Conservation (phyloP, 2,888 invertebrate genomes). For the Xylota segnis region DNA sequence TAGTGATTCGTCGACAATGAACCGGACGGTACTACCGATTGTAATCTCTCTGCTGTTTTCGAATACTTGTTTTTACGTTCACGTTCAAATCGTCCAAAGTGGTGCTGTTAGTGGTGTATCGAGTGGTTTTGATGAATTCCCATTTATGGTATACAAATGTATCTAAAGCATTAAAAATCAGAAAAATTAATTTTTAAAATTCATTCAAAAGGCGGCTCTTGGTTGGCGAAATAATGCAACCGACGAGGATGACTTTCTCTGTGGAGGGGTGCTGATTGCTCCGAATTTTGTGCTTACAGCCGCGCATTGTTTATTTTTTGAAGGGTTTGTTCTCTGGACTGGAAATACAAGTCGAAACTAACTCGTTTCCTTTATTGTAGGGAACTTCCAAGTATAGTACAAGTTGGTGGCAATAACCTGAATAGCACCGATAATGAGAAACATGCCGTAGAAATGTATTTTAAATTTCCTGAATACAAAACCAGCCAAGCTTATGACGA, state of each 20-base stretch:
- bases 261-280: constrained; percentile 29
- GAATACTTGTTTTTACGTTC: not conserved
- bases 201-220: constrained; percentile 9
- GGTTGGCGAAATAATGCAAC: constrained; percentile 23
- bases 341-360: not conserved
- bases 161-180: not conserved
- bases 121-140: constrained; percentile 17
- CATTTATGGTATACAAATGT: constrained; percentile 46
- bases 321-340: constrained; percentile 8
- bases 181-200: not conserved
- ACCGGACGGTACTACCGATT: not conserved
- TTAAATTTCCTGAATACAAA: constrained; percentile 11
- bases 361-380: not conserved
- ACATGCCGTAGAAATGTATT: not conserved
- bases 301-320: not conserved
- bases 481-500: constrained; percentile 5
- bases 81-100: not conserved
- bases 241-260: not conserved
- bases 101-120: not conserved
- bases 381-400: constrained; percentile 9
- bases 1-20: constrained; percentile 6
- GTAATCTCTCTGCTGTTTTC: not conserved
- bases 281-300: not conserved
- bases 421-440: constrained; percentile 28
- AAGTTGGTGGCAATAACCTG: constrained; percentile 23